Evolutionary conservation across 2,888 invertebrate genomes (phyloP).

Genomic region (Halictus quadricinctus): DNA sequence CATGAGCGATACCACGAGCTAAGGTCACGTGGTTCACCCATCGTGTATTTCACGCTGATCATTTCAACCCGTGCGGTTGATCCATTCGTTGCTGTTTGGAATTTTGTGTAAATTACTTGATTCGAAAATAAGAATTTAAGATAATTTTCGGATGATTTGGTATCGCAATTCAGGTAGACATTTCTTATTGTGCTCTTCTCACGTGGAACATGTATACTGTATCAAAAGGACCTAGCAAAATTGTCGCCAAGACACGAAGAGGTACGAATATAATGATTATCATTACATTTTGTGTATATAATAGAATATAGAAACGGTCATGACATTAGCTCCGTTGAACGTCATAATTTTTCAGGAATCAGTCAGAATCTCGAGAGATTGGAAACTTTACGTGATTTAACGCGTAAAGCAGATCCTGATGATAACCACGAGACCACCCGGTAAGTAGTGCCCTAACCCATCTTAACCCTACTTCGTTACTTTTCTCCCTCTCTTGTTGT

Average conservation of each 20-base stretch:
- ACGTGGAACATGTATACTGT: conserved; percentile 90
- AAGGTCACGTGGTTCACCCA: conserved; percentile 63
- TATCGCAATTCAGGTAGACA: conserved; percentile 29
- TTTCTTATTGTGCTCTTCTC: conserved; percentile 35
- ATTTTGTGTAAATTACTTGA: conserved; percentile 29
- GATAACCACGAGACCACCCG: conserved; percentile 82
- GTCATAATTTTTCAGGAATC: conserved; percentile 84
- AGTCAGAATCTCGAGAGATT: conserved; percentile 92
- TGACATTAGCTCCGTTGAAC: neutral
- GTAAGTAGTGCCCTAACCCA: conserved; percentile 74
- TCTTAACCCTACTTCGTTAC: conserved; percentile 42
- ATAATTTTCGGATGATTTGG: conserved; percentile 62
- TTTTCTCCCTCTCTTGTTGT: conserved; percentile 40
- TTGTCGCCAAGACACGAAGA: conserved; percentile 93
- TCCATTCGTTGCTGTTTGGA: conserved; percentile 31
- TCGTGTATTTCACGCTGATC: conserved; percentile 61
- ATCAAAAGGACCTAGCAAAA: conserved; percentile 93
- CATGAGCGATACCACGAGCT: conserved; percentile 48
- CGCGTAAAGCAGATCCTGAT: conserved; percentile 87
- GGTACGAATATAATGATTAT: conserved; percentile 82
- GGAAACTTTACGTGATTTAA: conserved; percentile 88
- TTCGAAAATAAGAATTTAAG: conserved; percentile 40
- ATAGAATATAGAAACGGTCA: conserved; percentile 1
- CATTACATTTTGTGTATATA: conserved; percentile 13
- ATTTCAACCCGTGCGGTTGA: conserved; percentile 60